These are phyloP conservation scores for Lindbergichthys nudifrons DNA, from an alignment of 2,797 vertebrate species.

Conservation along the genomic window DNA sequence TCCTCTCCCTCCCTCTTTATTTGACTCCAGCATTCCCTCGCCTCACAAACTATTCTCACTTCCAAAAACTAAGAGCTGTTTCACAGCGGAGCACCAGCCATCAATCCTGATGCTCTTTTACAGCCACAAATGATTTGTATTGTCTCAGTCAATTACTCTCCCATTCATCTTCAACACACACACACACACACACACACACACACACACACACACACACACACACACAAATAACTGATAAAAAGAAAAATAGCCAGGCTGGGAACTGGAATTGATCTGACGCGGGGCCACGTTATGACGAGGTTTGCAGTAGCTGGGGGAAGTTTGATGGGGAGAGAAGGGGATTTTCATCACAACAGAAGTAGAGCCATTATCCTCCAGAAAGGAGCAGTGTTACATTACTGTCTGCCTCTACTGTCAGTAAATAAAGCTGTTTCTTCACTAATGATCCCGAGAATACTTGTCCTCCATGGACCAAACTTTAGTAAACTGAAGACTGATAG, in stretches of 20 bases:
- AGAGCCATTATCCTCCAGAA: slow-evolving; percentile 47
- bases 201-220: not conserved
- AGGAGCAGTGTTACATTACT: slow-evolving; percentile 35
- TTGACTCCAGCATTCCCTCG: not conserved
- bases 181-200: not conserved
- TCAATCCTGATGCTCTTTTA: slow-evolving; percentile 79
- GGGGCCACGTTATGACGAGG: slow-evolving; percentile 51
- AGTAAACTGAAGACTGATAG: slow-evolving; percentile 24
- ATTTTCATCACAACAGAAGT: slow-evolving; percentile 44
- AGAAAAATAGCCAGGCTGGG: slow-evolving; percentile 37
- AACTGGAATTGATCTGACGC: slow-evolving; percentile 48
- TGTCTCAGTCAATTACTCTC: slow-evolving; percentile 78
- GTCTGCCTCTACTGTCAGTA: slow-evolving; percentile 43
- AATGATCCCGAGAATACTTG: slow-evolving; percentile 45
- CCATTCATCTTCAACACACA: slow-evolving; percentile 64
- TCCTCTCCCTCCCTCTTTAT: not conserved
- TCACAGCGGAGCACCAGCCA: slow-evolving; percentile 58
- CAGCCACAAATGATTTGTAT: slow-evolving; percentile 80
- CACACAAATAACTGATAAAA: not conserved
- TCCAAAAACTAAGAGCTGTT: slow-evolving; percentile 40
- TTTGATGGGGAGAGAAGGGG: slow-evolving; percentile 46
- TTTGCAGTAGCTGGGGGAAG: slow-evolving; percentile 44
- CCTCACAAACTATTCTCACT: slow-evolving; percentile 20
- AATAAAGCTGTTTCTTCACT: slow-evolving; percentile 50
- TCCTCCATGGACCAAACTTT: slow-evolving; percentile 25